Conservation (phyloP, 2,797 vertebrate species). For the Ctenosaura bakeri region DNA sequence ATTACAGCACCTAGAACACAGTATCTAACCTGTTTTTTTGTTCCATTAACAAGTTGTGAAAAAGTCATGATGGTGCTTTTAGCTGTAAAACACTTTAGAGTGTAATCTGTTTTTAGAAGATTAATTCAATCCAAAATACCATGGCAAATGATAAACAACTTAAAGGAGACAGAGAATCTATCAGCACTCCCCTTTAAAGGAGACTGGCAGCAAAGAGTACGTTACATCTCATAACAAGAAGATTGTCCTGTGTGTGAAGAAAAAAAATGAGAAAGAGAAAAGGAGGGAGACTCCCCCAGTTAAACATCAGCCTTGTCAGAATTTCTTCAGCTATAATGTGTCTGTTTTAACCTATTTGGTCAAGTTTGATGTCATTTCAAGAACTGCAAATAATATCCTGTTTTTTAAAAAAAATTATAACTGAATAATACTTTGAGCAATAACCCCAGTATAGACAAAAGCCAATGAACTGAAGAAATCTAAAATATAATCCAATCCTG, state of each 20-base stretch:
- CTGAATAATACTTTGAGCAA: neutral
- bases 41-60: slow-evolving; percentile 79
- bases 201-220: slow-evolving; percentile 60
- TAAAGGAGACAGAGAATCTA: slow-evolving; percentile 65
- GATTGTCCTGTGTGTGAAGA: slow-evolving; percentile 26
- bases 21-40: slow-evolving; percentile 74
- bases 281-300: neutral
- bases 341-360: slow-evolving; percentile 6
- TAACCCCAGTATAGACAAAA: neutral
- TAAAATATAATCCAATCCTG: neutral
- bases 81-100: slow-evolving; percentile 76
- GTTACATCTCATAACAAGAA: slow-evolving; percentile 53
- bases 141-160: slow-evolving; percentile 74
- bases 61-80: slow-evolving; percentile 78
- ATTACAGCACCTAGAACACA: slow-evolving; percentile 73
- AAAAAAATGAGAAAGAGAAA: slow-evolving; percentile 1
- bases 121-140: slow-evolving; percentile 75
- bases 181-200: slow-evolving; percentile 49
- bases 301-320: neutral
- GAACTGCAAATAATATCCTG: neutral
- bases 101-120: slow-evolving; percentile 71
- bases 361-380: slow-evolving; percentile 6
- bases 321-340: neutral
- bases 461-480: neutral
- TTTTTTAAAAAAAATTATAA: neutral